phyloP scores from a whole-genome alignment of 2,888 invertebrate species.

The Alcis repandata region DNA sequence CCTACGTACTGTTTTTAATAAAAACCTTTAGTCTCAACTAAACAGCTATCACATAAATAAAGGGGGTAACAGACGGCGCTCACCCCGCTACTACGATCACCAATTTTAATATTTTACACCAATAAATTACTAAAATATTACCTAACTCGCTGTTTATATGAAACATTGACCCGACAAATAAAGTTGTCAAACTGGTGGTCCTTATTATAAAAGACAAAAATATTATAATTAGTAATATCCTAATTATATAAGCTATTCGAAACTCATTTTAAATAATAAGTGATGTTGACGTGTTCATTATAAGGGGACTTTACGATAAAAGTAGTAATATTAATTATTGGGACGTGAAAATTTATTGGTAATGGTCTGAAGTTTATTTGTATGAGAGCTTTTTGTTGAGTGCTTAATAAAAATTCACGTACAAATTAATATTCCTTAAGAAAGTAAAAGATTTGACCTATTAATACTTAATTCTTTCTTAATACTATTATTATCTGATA shows the following conservation, averaged over 20 bases:
- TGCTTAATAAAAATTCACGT: conserved; percentile 14
- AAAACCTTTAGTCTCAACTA: conserved; percentile 71
- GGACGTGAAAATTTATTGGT: conserved; percentile 34
- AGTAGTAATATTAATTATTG: conserved; percentile 30
- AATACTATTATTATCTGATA: too few relatives aligned
- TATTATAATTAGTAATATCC: conserved; percentile 67
- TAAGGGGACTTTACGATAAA: conserved; percentile 42
- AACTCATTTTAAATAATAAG: conserved; percentile 61
- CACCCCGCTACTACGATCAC: conserved; percentile 65
- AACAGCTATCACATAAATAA: conserved; percentile 82
- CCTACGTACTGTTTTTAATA: conserved; percentile 66
- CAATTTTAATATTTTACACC: conserved; percentile 74
- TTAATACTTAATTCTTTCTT: too few relatives aligned
- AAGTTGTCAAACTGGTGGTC: conserved; percentile 80
- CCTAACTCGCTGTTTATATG: conserved; percentile 16
- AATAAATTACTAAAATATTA: conserved; percentile 35
- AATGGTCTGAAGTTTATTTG: conserved; percentile 15
- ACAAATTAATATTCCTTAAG: not conserved
- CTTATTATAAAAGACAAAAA: conserved; percentile 80
- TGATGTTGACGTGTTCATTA: conserved; percentile 52
- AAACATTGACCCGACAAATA: conserved; percentile 51
- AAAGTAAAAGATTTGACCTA: not conserved
- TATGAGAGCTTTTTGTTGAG: conserved; percentile 16
- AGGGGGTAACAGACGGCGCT: conserved; percentile 71
- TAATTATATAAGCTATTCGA: conserved; percentile 19